Conservation (phyloP, 1,140 invertebrate species). For the Drosophila bocki region DNA sequence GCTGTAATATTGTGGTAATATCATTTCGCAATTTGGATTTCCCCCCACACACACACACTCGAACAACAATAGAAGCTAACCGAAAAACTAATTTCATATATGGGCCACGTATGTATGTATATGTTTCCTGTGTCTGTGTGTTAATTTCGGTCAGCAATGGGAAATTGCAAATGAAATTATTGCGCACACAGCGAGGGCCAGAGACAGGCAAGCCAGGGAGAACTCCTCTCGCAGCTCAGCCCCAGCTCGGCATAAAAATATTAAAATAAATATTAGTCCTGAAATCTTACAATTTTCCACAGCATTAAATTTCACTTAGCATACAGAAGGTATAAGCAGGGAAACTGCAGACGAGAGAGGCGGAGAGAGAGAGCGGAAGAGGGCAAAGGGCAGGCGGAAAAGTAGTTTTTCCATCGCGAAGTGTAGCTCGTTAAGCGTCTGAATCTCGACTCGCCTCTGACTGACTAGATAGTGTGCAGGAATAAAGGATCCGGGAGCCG, state of each 20-base stretch:
- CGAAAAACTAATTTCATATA: conserved; percentile 61
- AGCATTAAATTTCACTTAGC: conserved; percentile 75
- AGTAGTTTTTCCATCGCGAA: conserved; percentile 41
- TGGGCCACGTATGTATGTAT: conserved; percentile 6
- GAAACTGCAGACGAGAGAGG: neutral
- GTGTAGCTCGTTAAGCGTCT: conserved; percentile 62
- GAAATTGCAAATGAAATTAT: conserved; percentile 69
- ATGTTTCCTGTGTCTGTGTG: conserved; percentile 13
- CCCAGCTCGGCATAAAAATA: conserved; percentile 39
- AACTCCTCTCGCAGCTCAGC: neutral
- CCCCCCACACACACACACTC: conserved; percentile 21
- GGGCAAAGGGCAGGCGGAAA: conserved; percentile 13
- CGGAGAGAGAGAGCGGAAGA: neutral
- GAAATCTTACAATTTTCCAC: conserved; percentile 73
- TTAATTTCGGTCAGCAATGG: conserved; percentile 46
- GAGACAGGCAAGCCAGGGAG: neutral
- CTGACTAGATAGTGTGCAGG: conserved; percentile 28
- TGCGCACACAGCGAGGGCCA: conserved; percentile 17
- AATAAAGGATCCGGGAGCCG: neutral
- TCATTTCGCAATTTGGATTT: conserved; percentile 72
- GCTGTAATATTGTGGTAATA: conserved; percentile 72
- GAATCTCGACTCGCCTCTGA: conserved; percentile 43
- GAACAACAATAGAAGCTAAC: conserved; percentile 42
- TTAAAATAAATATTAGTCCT: conserved; percentile 70
- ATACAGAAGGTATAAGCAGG: conserved; percentile 45